Evolutionary conservation across 2,113 vertebrate genomes (phyloP).

Genomic region (Toxotes chatareus): DNA sequence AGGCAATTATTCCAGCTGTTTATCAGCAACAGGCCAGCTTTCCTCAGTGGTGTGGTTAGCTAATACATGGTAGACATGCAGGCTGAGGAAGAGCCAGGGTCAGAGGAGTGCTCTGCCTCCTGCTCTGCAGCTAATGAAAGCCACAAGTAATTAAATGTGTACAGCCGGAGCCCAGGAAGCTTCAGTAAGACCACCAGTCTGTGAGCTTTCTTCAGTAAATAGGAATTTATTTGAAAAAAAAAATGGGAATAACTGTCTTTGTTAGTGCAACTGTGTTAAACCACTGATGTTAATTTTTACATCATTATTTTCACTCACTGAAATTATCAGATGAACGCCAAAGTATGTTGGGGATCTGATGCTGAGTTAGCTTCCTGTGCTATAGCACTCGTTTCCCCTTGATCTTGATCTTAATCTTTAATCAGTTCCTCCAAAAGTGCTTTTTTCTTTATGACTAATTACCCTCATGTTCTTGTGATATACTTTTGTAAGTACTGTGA

Average conservation of each 20-base stretch:
- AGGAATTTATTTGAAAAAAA: constrained; percentile 5
- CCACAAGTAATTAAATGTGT: constrained; percentile 73
- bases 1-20: constrained; percentile 36
- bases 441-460: background rate
- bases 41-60: constrained; percentile 52
- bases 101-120: constrained; percentile 37
- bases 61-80: constrained; percentile 11
- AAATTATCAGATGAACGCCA: background rate
- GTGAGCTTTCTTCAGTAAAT: constrained; percentile 35
- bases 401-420: background rate
- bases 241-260: background rate
- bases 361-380: background rate
- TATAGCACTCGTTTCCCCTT: background rate
- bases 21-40: constrained; percentile 35
- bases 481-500: background rate
- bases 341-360: background rate
- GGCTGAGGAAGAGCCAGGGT: constrained; percentile 30
- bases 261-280: background rate
- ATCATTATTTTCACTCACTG: background rate
- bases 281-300: background rate
- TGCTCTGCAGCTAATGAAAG: constrained; percentile 66
- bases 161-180: constrained; percentile 31
- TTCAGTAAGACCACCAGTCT: constrained; percentile 37
- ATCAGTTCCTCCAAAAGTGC: background rate
- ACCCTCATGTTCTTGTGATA: background rate